Percentiles rank a stretch among this genome's conserved stretches.
Evolutionary conservation across 1,140 invertebrate genomes (phyloP).

Genomic region (Hycleus phaleratus): DNA sequence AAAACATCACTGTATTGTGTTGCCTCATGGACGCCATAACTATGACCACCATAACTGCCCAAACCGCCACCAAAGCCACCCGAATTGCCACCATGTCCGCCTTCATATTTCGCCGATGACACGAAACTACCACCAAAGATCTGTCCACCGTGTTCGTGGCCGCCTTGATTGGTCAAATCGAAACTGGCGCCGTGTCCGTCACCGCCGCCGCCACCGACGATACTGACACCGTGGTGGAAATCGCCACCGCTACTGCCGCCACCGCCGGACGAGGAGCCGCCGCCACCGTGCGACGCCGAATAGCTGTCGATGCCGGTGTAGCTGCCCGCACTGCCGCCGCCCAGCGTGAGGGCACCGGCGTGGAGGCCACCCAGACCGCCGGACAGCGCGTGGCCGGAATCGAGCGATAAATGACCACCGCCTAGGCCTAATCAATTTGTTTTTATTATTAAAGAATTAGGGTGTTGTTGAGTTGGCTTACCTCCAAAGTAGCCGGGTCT

Average conservation of each 20-base stretch:
- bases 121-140: constrained; percentile 30
- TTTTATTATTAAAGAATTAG: no score
- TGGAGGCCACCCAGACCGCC: constrained; percentile 19
- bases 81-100: constrained; percentile 18
- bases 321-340: constrained; percentile 2
- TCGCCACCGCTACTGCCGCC: constrained; percentile 20
- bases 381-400: not conserved
- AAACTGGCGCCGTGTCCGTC: constrained; percentile 20
- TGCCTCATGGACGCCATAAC: constrained; percentile 16
- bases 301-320: constrained; percentile 8
- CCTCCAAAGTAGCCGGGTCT: no score
- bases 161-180: constrained; percentile 25
- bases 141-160: constrained; percentile 15
- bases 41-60: not conserved
- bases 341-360: constrained; percentile 9
- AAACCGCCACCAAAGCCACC: constrained; percentile 9
- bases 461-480: no score
- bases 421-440: not conserved
- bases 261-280: constrained; percentile 11
- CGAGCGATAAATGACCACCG: not conserved
- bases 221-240: constrained; percentile 27
- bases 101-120: constrained; percentile 28
- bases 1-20: constrained; percentile 23
- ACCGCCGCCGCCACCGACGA: constrained; percentile 15
- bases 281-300: constrained; percentile 1